Base-by-base conservation (phyloP, 2,888 invertebrate genomes). In the Calameuta filiformis region DNA sequence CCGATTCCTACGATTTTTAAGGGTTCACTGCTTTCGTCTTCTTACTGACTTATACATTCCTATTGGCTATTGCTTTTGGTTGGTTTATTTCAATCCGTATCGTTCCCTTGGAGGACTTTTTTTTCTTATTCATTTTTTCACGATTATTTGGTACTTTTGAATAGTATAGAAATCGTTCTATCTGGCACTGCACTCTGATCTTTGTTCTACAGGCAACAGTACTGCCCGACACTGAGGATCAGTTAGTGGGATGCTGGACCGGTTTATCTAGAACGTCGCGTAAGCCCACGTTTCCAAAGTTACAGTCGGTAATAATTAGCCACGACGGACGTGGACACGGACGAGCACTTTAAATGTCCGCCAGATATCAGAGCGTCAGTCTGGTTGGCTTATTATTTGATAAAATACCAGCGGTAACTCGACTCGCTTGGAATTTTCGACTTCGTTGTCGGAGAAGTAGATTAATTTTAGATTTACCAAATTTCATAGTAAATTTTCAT, bases 271-370 rank as follows among this genome's bases (percentile, higher is more conserved):
- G 56, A 56, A 56, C 9, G 23, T 56, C 23, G 56, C 56, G 56
- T 23, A 40, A 40, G 40, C 6, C 6, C 40, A 15, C 40, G 40
- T 40, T 56, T 56, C 6, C 23, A 23, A 56, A 56, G 56, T 56
- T 56, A 56, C 82, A 79, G 86, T 82, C 79, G 82, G 80, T 75
- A 80, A 84, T 89, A 89, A 89, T 89, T 89, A 89, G 86, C 78
- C 81, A 73, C 83, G 86, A 89, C 87, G 86, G 89, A 90, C 89
- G 85, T 87, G 88, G 87, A 90, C 90, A 90, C 82, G 89, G 83
- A 84, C 84, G 80, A 86, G 89, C 90, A 89, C 89, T 89, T 89
- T 88, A 89, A 89, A 89, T 86, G 88, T 90, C 90, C 82, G 85
- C 85, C 85, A 82, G 83, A 77, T 84, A 83, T 84, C 84, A 80